Percentiles rank a stretch among this genome's conserved stretches.
Conservation (phyloP, 2,797 vertebrate species). For the Gallinago solitaria region DNA sequence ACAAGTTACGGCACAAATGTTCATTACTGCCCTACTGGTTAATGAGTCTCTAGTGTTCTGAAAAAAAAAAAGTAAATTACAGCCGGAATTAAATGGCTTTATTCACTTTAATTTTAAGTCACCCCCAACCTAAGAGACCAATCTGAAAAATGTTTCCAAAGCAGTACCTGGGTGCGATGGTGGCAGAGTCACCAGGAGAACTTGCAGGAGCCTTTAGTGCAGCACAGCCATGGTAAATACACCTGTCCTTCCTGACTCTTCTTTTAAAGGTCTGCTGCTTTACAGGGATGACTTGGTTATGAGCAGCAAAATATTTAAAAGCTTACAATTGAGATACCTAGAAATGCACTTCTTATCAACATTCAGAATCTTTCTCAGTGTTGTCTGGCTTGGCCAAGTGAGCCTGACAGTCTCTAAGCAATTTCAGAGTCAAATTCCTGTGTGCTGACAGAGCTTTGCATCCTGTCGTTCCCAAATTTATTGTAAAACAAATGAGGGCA, state of each 20-base stretch:
- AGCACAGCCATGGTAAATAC: not conserved
- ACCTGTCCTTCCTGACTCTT: not conserved
- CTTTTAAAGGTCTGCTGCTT: not conserved
- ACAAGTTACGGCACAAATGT: conserved; percentile 46
- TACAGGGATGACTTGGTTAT: not conserved
- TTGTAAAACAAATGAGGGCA: not conserved
- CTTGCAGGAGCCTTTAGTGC: not conserved
- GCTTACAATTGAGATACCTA: not conserved
- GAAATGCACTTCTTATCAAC: not conserved
- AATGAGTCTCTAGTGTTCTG: conserved; percentile 66
- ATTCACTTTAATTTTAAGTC: conserved; percentile 40
- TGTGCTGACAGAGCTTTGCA: not conserved
- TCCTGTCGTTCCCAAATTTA: not conserved
- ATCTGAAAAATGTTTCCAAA: not conserved
- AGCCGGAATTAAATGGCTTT: conserved; percentile 49
- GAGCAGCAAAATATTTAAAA: not conserved
- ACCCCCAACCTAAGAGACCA: not conserved
- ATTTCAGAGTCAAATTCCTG: not conserved
- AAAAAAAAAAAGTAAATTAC: conserved; percentile 27
- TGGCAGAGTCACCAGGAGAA: not conserved
- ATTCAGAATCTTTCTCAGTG: not conserved
- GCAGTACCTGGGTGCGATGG: accelerated
- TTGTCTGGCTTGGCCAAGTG: not conserved
- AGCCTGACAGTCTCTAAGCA: not conserved
- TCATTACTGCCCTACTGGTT: conserved; percentile 63